Conservation (phyloP, 2,888 invertebrate species). For the Noctua janthe region DNA sequence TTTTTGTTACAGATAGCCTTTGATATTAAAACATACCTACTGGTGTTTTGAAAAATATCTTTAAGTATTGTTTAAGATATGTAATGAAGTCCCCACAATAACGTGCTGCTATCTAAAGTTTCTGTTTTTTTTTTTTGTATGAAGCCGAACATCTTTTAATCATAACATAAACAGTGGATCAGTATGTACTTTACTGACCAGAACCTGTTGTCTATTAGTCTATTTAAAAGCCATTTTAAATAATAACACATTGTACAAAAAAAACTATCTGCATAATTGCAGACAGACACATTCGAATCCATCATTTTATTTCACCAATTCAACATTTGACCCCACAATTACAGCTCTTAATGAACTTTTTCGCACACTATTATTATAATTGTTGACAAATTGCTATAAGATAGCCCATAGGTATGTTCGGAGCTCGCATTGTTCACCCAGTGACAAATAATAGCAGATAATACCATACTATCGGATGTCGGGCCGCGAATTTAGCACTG, state of each 20-base stretch:
- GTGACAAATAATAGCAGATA: constrained; percentile 90
- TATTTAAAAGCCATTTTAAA: background rate
- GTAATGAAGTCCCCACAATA: background rate
- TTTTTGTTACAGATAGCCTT: background rate
- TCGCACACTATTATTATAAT: constrained; percentile 77
- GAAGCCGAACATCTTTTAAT: background rate
- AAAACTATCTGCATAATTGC: background rate
- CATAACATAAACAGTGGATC: background rate
- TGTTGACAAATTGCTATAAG: constrained; percentile 85
- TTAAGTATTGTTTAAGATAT: background rate
- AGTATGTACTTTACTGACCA: background rate
- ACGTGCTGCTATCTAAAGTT: background rate
- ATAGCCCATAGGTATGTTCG: constrained; percentile 79
- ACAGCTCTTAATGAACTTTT: constrained; percentile 71
- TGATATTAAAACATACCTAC: background rate
- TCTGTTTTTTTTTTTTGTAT: background rate
- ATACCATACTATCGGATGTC: constrained; percentile 89
- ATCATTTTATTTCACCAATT: constrained; percentile 22
- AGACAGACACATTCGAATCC: background rate
- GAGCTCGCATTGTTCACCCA: constrained; percentile 86
- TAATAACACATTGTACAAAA: constrained; percentile 2
- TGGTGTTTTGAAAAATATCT: background rate
- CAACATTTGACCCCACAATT: constrained; percentile 58
- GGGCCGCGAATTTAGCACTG: constrained; percentile 86
- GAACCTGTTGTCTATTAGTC: background rate